Evolutionary conservation across 1,140 invertebrate species (phyloP), one percentile per base, ranked within the genome.

Genomic region (Zophobas morio): DNA sequence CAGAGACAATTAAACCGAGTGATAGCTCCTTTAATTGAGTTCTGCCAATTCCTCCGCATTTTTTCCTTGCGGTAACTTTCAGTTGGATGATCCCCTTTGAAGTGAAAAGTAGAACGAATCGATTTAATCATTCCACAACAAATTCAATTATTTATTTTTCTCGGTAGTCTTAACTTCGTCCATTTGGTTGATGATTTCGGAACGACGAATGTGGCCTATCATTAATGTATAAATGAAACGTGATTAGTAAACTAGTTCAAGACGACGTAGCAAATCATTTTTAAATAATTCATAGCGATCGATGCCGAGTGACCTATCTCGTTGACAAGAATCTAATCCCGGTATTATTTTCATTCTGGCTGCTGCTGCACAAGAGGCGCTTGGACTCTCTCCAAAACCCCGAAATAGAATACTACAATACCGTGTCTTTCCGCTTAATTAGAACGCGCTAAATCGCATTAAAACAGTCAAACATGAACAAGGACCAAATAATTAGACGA

Each of bases 251-350:
- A 39, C 4, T 51, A 51, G 57, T 63, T 63, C 35, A 63, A 63
- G 57, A 3, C 6, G 34, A 35, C 8, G 8, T 4, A 63, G 37
- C 54, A 56, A 39, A 63, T 40, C 57, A 63, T 63, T 63, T 40
- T 63, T 63, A 32, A 63, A 63, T 63, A 63, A 63, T 63, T 63
- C 35, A 63, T 37, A 32, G 35, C 6, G 34, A 63, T 63, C 36
- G 57, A 63, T 63, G 36, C 4, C n/a, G 4, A 20, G 4, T 51
- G 49, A 51, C 49, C 49, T 51, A 51, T 51, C 49, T 51, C 49
- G 20, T 51, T 20, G 49, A 46, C 49, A 5, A 51, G 20, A 6
- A 51, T 51, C 49, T 51, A 51, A n/a, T 2, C 49, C 42, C 6
- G 42, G 42, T 4, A 46, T 46, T 4, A 46, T 32, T 63, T 63